phyloP scores from a whole-genome alignment of 2,797 vertebrate species.

The Lutjanus argentimaculatus region DNA sequence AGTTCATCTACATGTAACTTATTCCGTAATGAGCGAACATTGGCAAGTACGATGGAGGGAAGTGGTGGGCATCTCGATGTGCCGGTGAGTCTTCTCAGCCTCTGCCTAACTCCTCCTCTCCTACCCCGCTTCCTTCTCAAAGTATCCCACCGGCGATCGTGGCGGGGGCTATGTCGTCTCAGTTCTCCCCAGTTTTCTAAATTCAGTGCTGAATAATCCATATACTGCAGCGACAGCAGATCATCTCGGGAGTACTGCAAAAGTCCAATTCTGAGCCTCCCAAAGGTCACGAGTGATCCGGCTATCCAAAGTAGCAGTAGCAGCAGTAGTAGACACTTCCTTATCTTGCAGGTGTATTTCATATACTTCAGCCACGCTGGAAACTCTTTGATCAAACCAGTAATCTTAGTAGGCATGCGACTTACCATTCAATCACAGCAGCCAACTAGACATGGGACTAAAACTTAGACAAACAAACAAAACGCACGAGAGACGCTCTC shows the following conservation, averaged over 20 bases:
- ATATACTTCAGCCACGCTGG: no score
- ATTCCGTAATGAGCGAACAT: neutral
- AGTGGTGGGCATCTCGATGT: neutral
- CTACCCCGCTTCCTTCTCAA: neutral
- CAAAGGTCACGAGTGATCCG: neutral
- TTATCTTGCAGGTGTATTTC: no score
- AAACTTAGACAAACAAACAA: no score
- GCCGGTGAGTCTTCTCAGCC: neutral
- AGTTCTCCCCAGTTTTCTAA: neutral
- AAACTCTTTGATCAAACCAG: no score
- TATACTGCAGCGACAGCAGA: neutral
- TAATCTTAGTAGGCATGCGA: no score
- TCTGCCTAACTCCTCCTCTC: neutral
- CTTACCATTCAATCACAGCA: no score
- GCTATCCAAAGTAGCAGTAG: no score
- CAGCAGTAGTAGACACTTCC: no score
- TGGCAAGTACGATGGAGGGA: neutral
- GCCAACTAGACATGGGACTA: no score
- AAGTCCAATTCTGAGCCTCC: neutral
- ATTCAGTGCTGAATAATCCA: neutral
- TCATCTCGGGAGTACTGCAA: neutral
- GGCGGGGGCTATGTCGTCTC: no score
- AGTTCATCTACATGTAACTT: neutral
- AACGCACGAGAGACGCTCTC: no score
- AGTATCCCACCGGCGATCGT: neutral